Base-by-base conservation (phyloP, 1,140 invertebrate species). In the Pentalonia nigronervosa region DNA sequence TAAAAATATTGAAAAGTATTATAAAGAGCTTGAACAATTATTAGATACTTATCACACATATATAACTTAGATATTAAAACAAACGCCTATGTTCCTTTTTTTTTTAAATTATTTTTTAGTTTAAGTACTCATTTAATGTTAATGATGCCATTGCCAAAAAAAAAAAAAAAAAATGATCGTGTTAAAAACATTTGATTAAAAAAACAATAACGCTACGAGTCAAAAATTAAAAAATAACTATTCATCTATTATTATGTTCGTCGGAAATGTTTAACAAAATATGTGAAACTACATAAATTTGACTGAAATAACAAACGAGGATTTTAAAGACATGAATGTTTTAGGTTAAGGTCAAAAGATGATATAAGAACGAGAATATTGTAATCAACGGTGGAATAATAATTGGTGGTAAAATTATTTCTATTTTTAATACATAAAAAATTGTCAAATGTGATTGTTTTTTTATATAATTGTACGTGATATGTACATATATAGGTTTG, bases 391-490 rank as follows among this genome's bases (percentile, higher is more conserved):
- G 56, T 21, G 14, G 11, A 36, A 56, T 89, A 56, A 23, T 30
- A 89, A n/a, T 25, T 8, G 23, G 34, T 36, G 25, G 34, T 56
- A 14, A 89, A 53, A 89, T 89, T 34, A 36, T 89, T 53, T 56
- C 87, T 89, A 89, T 89, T 89, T 89, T 89, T 53, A 89, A 36
- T 25, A 25, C n/a, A 89, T 41, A 89, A 6, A 89, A 50, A 34
- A 53, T 50, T 50, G 30, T 34, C 41, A 25, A 34, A 53, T 56
- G 50, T 30, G 8, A 89, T 89, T 89, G 0, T 89, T 56, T 36
- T 87, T 50, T 87, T 48, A 14, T 48, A 17, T 87, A n/a, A 67
- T 76, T 76, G 14, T 76, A 76, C 0, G 30, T 76, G 60, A 76
- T 76, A 76, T n/a, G n/a, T n/a, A 76, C 14, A n/a, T 53, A 50